These are phyloP conservation scores for Amphiduros pacificus DNA, from an alignment of 2,888 invertebrate genomes.

Conservation along the genomic window DNA sequence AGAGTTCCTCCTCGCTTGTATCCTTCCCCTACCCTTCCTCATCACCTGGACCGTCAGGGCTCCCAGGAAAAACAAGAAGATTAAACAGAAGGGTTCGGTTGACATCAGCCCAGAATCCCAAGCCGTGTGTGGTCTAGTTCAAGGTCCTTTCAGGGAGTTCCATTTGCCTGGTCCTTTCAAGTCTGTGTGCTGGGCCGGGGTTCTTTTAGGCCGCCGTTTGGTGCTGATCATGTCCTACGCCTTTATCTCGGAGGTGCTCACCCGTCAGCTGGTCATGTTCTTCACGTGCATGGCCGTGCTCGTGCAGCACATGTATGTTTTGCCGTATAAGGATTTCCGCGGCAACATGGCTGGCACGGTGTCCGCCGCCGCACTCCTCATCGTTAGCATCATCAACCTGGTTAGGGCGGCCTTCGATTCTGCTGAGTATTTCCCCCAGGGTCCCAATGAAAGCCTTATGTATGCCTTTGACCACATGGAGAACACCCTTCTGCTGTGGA, in stretches of 20 bases:
- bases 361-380: not conserved
- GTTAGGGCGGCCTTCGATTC: conserved; percentile 7
- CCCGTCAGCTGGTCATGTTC: not conserved
- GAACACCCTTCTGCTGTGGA: conserved; percentile 4
- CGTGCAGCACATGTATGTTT: not conserved
- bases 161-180: conserved; percentile 4
- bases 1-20: conserved; percentile 1
- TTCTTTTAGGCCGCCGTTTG: conserved; percentile 1
- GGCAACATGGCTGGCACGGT: not conserved
- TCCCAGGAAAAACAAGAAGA: not conserved
- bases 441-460: not conserved
- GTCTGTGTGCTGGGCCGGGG: conserved; percentile 11
- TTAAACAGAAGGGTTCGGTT: not conserved
- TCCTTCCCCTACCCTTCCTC: conserved; percentile 8
- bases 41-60: conserved; percentile 1
- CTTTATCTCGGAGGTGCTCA: not conserved
- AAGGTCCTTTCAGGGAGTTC: conserved; percentile 9
- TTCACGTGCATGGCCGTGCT: not conserved
- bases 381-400: not conserved
- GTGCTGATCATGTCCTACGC: not conserved
- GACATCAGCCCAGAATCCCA: not conserved
- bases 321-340: conserved; percentile 1
- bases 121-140: not conserved
- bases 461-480: conserved; percentile 1
- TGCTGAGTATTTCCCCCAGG: conserved; percentile 3